Base-by-base conservation (phyloP, 2,797 vertebrate genomes). In the Leuciscus waleckii region DNA sequence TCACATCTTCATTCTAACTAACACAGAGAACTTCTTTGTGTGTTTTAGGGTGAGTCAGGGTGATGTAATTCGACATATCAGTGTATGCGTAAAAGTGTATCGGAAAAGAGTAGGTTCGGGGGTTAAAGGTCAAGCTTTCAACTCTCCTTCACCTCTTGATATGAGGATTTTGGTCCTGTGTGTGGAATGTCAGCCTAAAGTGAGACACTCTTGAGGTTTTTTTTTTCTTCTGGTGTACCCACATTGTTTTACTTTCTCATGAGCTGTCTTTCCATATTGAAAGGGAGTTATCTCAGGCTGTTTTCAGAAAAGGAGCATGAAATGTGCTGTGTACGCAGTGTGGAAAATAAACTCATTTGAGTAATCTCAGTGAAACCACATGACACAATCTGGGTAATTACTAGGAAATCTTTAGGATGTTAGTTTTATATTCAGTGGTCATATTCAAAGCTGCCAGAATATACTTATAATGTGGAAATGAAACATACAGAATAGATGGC, bases 171-270 rank as follows among this genome's bases (percentile, higher is more conserved):
- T 88, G 92, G 86, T 89, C 87, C 89, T 76, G 85, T 87, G 94
- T 95, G 95, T 94, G 95, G 94, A 96, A 96, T 96, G 92, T 95
- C 61, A 91, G 90, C 92, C 39, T 90, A 92, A 91, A 92, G 95
- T 94, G 95, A 94, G 94, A 96, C 79, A 86, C 93, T 41, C 41
- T 49, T 84, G 85, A 89, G 61, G 5, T 3, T 11, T 51, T 41
- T 85, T 70, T 90, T 87, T 91, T 89, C 79, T 91, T 92, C 83
- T 58, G 21, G 79, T 90, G 82, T 88, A 89, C 86, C 83, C 88
- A 88, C 89, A 91, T 88, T 89, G 78, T 88, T 74, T 88, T 75
- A 8, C 83, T 85, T 84, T 91, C 68, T 82, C 85, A 77, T 61
- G 80, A 49, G 35, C 61, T 14, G 61, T 35, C 32, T 61, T 61